These are phyloP conservation scores for Drosophila carrolli DNA, from an alignment of 1,140 invertebrate species.

Conservation along the genomic window DNA sequence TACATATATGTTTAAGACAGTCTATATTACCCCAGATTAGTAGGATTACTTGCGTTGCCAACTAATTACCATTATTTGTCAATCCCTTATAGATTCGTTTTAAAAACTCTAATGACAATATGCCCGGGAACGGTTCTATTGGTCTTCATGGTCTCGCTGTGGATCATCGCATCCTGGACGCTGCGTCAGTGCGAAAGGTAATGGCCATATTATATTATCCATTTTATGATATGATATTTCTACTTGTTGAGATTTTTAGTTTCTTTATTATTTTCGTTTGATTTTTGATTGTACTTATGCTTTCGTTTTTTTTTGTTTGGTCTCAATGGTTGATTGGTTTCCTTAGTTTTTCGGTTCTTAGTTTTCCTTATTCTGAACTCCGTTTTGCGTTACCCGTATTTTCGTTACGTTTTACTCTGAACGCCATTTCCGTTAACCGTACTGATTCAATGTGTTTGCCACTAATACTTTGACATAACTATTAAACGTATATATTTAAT, in stretches of 20 bases:
- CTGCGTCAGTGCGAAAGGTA: conserved; percentile 99
- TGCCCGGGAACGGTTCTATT: conserved; percentile 99
- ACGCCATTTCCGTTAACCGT: conserved; percentile 34
- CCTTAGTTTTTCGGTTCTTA: conserved; percentile 5
- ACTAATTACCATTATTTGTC: not conserved
- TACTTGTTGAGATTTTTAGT: conserved; percentile 15
- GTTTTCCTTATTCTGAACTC: conserved; percentile 7
- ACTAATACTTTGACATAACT: conserved; percentile 49
- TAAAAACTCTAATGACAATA: conserved; percentile 99
- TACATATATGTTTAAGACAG: too few species aligned
- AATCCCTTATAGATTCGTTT: conserved; percentile 91
- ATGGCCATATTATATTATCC: conserved; percentile 68
- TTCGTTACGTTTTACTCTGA: conserved; percentile 24
- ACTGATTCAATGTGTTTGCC: conserved; percentile 51
- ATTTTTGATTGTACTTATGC: conserved; percentile 20
- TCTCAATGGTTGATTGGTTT: conserved; percentile 12
- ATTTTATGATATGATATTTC: conserved; percentile 33
- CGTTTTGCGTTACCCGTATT: conserved; percentile 28
- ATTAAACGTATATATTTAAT: conserved; percentile 47
- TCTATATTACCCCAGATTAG: too few species aligned
- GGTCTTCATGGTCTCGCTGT: conserved; percentile 99
- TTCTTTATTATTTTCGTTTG: not conserved
- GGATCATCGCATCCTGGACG: conserved; percentile 99
- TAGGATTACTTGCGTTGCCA: too few species aligned
- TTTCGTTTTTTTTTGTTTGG: conserved; percentile 11